A percentile compares a stretch with the other conserved stretches of the same genome.
phyloP scores from a whole-genome alignment of 1,140 invertebrate species.

The Ruditapes philippinarum region DNA sequence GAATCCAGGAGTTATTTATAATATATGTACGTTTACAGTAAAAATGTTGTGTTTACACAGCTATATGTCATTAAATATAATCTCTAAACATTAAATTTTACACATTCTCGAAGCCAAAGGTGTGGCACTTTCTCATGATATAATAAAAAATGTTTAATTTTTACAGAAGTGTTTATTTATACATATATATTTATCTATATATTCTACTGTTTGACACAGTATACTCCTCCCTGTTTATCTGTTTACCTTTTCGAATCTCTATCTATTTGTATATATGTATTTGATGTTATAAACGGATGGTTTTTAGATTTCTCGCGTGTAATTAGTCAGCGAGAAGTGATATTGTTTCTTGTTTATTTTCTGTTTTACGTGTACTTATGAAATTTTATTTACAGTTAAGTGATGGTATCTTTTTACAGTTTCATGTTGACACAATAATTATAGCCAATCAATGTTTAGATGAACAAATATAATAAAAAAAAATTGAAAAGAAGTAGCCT shows the following conservation, averaged over 20 bases:
- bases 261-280: not conserved
- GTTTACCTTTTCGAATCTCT: not conserved
- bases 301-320: not conserved
- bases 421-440: conserved; percentile 44
- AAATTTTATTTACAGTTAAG: conserved; percentile 47
- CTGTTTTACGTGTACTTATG: conserved; percentile 26
- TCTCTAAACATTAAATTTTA: too few species aligned
- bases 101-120: too few species aligned
- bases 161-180: not conserved
- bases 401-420: conserved; percentile 31
- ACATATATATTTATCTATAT: not conserved
- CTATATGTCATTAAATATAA: too few species aligned
- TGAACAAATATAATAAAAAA: conserved; percentile 49
- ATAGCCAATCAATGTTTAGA: conserved; percentile 48
- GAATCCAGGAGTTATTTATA: too few species aligned
- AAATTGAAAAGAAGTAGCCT: not conserved
- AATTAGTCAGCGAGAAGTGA: conserved; percentile 21
- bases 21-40: too few species aligned
- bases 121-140: too few species aligned
- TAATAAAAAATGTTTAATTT: not conserved
- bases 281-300: not conserved
- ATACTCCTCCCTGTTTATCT: not conserved
- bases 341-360: conserved; percentile 19
- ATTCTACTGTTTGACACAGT: not conserved
- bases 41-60: too few species aligned